phyloP scores from a whole-genome alignment of 2,888 invertebrate species.

The Dynastes grantii region DNA sequence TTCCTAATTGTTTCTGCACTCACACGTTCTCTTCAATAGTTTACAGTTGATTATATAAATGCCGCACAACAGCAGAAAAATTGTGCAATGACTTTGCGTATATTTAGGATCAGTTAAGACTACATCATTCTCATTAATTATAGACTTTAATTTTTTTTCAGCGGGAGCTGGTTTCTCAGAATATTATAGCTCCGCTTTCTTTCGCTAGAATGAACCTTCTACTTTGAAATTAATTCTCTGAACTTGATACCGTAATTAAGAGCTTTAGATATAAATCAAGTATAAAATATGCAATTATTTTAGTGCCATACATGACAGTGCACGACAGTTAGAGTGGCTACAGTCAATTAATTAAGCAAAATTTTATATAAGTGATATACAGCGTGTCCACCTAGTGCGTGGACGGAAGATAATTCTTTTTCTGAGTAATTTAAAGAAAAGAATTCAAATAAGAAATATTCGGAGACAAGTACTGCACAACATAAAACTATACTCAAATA shows the following conservation, averaged over 20 bases:
- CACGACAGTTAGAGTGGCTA: neutral
- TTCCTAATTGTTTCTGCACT: conserved; percentile 8
- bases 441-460: too few species aligned
- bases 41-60: conserved; percentile 24
- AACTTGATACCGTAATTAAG: conserved; percentile 35
- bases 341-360: conserved; percentile 7
- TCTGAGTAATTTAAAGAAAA: too few species aligned
- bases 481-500: too few species aligned
- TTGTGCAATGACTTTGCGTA: conserved; percentile 42
- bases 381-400: too few species aligned
- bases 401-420: too few species aligned
- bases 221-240: conserved; percentile 27
- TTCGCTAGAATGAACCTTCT: neutral
- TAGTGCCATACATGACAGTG: neutral
- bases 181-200: conserved; percentile 8
- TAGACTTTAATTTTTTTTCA: conserved; percentile 10
- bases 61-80: neutral
- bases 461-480: too few species aligned
- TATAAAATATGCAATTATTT: conserved; percentile 21
- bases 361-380: neutral
- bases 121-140: conserved; percentile 40
- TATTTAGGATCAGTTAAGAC: conserved; percentile 25
- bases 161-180: conserved; percentile 12
- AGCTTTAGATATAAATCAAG: conserved; percentile 22
- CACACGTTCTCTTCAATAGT: neutral